Percentiles rank a stretch among this genome's conserved stretches.
These are phyloP conservation scores for Macquaria ambigua DNA, from an alignment of 2,113 vertebrate species.

Conservation along the genomic window DNA sequence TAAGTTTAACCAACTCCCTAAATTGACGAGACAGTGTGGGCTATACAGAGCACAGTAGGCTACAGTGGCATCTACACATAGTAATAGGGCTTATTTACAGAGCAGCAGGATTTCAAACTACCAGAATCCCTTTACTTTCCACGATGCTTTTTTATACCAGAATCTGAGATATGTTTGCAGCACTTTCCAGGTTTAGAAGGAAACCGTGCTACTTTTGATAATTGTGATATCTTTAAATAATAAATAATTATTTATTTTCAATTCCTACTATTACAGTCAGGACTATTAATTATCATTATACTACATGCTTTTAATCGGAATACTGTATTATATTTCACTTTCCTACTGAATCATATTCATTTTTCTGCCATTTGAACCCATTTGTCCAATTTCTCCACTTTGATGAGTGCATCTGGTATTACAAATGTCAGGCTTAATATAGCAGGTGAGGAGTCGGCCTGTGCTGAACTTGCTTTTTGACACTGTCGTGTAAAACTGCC, in stretches of 20 bases:
- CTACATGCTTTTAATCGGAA: background rate
- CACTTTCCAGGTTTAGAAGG: background rate
- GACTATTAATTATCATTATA: background rate
- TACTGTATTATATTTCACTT: background rate
- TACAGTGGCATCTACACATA: background rate
- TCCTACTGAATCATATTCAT: background rate
- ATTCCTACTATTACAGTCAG: background rate
- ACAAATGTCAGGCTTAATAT: background rate
- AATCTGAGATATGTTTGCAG: background rate
- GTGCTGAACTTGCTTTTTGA: background rate
- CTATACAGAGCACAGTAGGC: background rate
- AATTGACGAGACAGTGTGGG: background rate
- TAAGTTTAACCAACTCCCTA: background rate
- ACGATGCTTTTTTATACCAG: background rate
- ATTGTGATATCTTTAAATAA: too few species aligned
- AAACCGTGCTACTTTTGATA: background rate
- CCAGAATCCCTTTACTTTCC: background rate
- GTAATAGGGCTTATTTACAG: background rate
- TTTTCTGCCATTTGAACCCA: background rate
- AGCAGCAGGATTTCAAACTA: background rate
- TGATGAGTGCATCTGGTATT: background rate
- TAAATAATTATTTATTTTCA: background rate
- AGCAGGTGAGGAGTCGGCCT: slow-evolving; percentile 1
- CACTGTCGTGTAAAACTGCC: too few species aligned
- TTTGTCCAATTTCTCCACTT: background rate